Evolutionary conservation across 2,113 vertebrate species (phyloP), one percentile per base, ranked within the genome.

Genomic region (Pipra filicauda): DNA sequence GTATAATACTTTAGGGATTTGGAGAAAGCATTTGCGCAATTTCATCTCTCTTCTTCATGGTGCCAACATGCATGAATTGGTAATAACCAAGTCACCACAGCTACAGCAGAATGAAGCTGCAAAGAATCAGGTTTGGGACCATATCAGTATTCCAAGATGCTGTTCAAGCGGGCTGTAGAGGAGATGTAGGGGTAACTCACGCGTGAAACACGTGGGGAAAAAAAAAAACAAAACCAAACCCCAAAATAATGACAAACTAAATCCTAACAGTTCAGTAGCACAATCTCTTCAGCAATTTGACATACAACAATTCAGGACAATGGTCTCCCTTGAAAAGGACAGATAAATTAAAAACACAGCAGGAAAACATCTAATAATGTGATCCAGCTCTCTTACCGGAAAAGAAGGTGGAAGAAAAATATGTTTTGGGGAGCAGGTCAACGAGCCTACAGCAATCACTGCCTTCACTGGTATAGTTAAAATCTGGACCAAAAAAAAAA

Each of bases 381-480:
- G 37, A 95, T n/a, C 43, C 31, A 87, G 73, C 1, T 76, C 18
- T 89, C 99, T 99, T 98, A 99, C 99, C 46, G 99, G 99, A 97
- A 99, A 99, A 48, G 99, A 98, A 69, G 98, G 96, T n/a, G 98
- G 99, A 95, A 99, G 98, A 84, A 98, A 71, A 89, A 99, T 97
- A 77, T 99, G 98, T 83, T 98, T 98, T 12, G 99, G 99, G 58
- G 98, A 98, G 93, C 99, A 99, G 88, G 95, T 98, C 94, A 99
- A 92, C 0, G 98, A 98, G 9, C 99, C 99, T 80, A 99, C 99
- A 58, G 99, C 99, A 16, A 99, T 98, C 75, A 99, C 97, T 28
- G 99, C 99, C 95, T 98, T 99, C 90, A 99, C 99, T 37, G 99
- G 99, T 91, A 99, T 98, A 54, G 99, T 99, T 91, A 99, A 98